A percentile compares a stretch with the other conserved stretches of the same genome.
These are phyloP conservation scores for Leucopsar rothschildi DNA, from an alignment of 2,113 vertebrate genomes.

Conservation along the genomic window DNA sequence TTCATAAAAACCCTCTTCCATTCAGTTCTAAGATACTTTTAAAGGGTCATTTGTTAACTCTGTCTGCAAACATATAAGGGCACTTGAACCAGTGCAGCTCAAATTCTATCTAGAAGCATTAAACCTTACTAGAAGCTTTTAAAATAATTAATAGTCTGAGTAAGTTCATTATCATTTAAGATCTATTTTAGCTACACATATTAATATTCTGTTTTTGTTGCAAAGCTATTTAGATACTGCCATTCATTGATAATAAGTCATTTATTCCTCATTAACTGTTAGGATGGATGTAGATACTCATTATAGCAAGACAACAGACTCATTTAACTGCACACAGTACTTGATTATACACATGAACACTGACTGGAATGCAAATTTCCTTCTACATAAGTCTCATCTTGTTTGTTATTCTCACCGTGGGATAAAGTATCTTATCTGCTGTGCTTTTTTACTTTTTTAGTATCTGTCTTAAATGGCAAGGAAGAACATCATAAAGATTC, in stretches of 20 bases:
- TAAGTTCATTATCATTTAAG: constrained; percentile 73
- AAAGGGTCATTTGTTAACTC: neutral
- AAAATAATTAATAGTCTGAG: constrained; percentile 74
- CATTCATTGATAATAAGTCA: constrained; percentile 79
- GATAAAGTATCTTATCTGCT: neutral
- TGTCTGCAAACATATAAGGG: neutral
- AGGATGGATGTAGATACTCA: constrained; percentile 77
- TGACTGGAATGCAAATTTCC: constrained; percentile 71
- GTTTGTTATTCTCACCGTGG: constrained; percentile 28
- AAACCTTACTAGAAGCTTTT: constrained; percentile 46
- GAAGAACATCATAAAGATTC: neutral
- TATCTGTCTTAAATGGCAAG: neutral
- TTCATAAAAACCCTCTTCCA: neutral
- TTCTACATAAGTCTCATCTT: constrained; percentile 46
- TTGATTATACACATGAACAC: constrained; percentile 61
- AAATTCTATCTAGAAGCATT: constrained; percentile 29
- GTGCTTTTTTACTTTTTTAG: neutral
- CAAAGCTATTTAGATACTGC: constrained; percentile 76
- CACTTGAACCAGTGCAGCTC: neutral
- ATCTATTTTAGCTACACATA: constrained; percentile 73
- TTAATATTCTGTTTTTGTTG: constrained; percentile 79
- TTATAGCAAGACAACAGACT: constrained; percentile 77
- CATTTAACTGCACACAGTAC: constrained; percentile 73
- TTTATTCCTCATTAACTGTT: constrained; percentile 81
- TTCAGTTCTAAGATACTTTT: neutral